Conservation (phyloP, 1,140 invertebrate genomes). For the Scylla paramamosain region DNA sequence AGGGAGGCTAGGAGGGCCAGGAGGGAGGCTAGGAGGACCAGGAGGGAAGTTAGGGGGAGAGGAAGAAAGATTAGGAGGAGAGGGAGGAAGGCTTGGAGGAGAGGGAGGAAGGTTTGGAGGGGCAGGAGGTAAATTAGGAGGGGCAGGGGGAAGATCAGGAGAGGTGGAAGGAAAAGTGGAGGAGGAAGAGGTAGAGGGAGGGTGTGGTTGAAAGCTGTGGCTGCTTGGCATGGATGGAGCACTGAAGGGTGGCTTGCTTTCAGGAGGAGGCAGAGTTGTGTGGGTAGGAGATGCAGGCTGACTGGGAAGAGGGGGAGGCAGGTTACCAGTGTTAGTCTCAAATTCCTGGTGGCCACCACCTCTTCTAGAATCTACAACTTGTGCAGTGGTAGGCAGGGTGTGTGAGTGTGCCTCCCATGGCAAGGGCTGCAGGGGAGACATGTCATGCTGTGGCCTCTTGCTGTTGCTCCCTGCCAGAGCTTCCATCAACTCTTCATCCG, state of each 20-base stretch:
- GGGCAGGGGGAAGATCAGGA: neutral
- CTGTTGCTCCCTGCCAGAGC: neutral
- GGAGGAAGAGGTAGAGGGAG: neutral
- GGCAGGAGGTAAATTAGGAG: constrained; percentile 24
- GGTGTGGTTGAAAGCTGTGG: neutral
- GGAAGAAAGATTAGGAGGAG: neutral
- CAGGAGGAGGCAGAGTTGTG: neutral
- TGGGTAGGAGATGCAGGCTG: neutral
- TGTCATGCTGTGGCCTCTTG: no score
- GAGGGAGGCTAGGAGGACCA: neutral
- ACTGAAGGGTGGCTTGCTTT: neutral
- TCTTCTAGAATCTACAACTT: neutral
- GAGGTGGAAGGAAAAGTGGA: neutral
- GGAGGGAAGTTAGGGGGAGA: neutral
- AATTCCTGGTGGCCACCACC: neutral
- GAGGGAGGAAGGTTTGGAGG: neutral
- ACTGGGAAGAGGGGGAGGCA: neutral
- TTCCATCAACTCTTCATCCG: constrained; percentile 27
- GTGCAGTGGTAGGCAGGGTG: neutral
- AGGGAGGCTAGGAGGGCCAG: neutral
- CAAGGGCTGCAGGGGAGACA: neutral
- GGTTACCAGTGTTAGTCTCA: neutral
- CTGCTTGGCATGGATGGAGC: neutral
- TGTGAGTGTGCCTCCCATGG: neutral
- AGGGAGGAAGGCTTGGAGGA: neutral